A percentile compares a stretch with the other conserved stretches of the same genome.
phyloP scores from a whole-genome alignment of 2,113 vertebrate genomes.

The Accipiter virgatus region DNA sequence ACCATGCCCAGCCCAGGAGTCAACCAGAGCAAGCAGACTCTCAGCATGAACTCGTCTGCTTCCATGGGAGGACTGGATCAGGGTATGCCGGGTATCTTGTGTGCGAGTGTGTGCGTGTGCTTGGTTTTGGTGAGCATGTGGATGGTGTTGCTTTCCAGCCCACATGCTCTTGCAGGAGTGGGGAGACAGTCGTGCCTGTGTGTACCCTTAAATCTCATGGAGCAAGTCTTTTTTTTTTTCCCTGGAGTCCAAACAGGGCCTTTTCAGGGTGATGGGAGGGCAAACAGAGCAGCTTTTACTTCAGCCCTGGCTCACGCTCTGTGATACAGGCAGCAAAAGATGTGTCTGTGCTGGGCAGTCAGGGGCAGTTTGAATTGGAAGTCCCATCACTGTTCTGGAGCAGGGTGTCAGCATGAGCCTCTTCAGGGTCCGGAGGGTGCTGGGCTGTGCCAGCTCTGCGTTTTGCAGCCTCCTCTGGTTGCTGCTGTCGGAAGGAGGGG shows the following conservation, averaged over 20 bases:
- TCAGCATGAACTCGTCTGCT: constrained; percentile 71
- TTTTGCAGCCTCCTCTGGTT: not conserved
- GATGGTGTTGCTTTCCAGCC: not conserved
- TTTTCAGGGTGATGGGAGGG: not conserved
- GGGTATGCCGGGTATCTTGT: constrained; percentile 22
- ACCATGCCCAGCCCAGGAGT: constrained; percentile 89
- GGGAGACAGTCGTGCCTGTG: not conserved
- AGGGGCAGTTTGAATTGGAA: not conserved
- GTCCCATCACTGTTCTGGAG: not conserved
- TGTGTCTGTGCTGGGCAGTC: not conserved
- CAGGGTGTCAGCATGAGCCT: not conserved
- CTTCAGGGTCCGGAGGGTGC: not conserved
- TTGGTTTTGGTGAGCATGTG: not conserved
- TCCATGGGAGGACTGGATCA: constrained; percentile 74
- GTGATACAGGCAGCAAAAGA: not conserved
- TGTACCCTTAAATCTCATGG: not conserved
- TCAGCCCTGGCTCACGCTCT: fast-evolving
- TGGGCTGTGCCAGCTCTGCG: not conserved
- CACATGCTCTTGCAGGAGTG: fast-evolving
- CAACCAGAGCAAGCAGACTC: constrained; percentile 75
- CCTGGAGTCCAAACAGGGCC: not conserved
- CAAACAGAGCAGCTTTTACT: not conserved
- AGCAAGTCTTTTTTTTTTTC: not conserved
- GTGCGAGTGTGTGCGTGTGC: fast-evolving
- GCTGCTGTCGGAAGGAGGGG: not conserved